Conservation (phyloP, 2,113 vertebrate species). For the Pao palembangensis region DNA sequence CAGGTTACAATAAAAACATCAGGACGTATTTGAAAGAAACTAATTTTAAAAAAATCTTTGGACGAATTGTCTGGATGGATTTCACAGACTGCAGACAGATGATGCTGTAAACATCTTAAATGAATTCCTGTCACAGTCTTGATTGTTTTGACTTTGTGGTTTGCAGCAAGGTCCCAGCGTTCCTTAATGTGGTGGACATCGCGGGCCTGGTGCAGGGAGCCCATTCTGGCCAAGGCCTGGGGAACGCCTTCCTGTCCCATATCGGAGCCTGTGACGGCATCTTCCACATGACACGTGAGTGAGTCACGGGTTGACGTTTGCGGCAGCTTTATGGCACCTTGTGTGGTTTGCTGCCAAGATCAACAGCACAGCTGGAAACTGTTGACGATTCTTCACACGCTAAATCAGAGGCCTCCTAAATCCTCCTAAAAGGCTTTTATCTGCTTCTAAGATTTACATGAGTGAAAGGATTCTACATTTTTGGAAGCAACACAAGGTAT, state of each 20-base stretch:
- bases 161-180: slow-evolving; percentile 92
- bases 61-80: too few species aligned
- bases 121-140: neutral
- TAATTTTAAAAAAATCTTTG: too few species aligned
- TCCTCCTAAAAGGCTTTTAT: slow-evolving; percentile 6
- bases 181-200: slow-evolving; percentile 95
- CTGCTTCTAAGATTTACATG: slow-evolving; percentile 28
- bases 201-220: slow-evolving; percentile 96
- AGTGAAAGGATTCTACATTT: slow-evolving; percentile 22
- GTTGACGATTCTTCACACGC: slow-evolving; percentile 45
- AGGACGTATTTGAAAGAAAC: too few species aligned
- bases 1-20: too few species aligned
- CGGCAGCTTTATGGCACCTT: neutral
- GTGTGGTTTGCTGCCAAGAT: too few species aligned
- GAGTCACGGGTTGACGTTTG: slow-evolving; percentile 59
- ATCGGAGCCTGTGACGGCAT: slow-evolving; percentile 92
- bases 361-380: neutral
- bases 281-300: slow-evolving; percentile 97
- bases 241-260: slow-evolving; percentile 95
- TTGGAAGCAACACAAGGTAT: slow-evolving; percentile 11
- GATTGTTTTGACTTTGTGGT: slow-evolving; percentile 6
- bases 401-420: slow-evolving; percentile 22
- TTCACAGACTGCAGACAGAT: too few species aligned
- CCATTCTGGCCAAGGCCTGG: slow-evolving; percentile 90
- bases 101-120: too few species aligned